Conservation (phyloP, 2,888 invertebrate genomes). For the Athetis lepigone region DNA sequence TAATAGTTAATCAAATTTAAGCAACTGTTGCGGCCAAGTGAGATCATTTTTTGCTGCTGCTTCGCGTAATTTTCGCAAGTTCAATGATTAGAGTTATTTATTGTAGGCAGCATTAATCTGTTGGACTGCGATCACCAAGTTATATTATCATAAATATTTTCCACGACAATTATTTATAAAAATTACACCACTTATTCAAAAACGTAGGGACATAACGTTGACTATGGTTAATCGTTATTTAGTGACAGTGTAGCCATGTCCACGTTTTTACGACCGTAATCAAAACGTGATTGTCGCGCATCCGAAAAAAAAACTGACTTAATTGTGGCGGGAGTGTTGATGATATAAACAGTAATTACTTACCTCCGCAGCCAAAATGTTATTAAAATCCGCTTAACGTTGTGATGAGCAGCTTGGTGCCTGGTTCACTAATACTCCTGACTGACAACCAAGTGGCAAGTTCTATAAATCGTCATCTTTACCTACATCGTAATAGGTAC, state of each 20-base stretch:
- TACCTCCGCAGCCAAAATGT: constrained; percentile 82
- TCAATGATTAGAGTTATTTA: constrained; percentile 46
- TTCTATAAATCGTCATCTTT: constrained; percentile 55
- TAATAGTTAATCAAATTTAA: constrained; percentile 65
- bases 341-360: constrained; percentile 88
- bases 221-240: constrained; percentile 76
- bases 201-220: constrained; percentile 64
- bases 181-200: constrained; percentile 64
- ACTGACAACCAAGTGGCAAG: constrained; percentile 62
- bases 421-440: constrained; percentile 51
- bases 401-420: constrained; percentile 65
- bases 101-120: constrained; percentile 43
- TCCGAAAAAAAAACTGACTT: constrained; percentile 86
- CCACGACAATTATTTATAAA: constrained; percentile 61
- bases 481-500: constrained; percentile 17
- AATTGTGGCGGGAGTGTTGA: constrained; percentile 88
- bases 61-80: constrained; percentile 51
- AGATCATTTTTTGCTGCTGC: constrained; percentile 55
- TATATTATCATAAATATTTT: constrained; percentile 42
- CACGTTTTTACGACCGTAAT: constrained; percentile 83
- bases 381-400: constrained; percentile 89
- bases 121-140: constrained; percentile 30
- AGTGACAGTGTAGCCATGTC: constrained; percentile 77
- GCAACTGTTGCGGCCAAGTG: constrained; percentile 60
- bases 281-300: constrained; percentile 88